Base-by-base conservation (phyloP, 1,140 invertebrate genomes). In the Panulirus ornatus region DNA sequence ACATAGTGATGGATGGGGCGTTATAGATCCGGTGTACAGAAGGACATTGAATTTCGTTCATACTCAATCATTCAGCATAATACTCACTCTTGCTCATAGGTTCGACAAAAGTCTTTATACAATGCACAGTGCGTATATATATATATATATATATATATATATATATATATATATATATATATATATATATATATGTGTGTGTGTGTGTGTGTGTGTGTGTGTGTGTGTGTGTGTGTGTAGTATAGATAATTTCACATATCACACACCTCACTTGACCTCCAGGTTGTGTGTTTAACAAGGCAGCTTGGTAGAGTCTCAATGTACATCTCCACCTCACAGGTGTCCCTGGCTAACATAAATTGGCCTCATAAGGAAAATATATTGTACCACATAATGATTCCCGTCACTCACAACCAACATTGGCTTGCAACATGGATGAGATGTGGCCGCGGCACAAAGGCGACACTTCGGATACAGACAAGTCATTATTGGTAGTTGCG, bases 81-180 rank as follows among this genome's bases (percentile, higher is more conserved):
- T 36, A 11, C 8, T 38, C 40, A 22, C 6, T 1, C 30, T 11
- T 42, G 11, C 34, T 38, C 51, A 9, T n/a, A 14, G 34, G 8
- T 36, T 76, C 30, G n/a, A 36, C 36, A 1, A n/a, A 70, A 30
- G 27, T 70, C 16, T 9, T 30, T 27, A 70, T 9, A 70, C 36
- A 70, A 36, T 73, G 1, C 70, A 73, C 1, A 34, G 16, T 38
- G 16, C 47, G 47, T 78, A 78, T 78, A 78, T 78, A 78, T 78
- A 78, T 78, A 78, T 78, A 78, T 78, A 78, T 78, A 78, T 78
- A 78, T 78, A 78, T 78, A 78, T 78, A 78, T 47, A 78, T 78
- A 47, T 47, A n/a, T 47, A n/a, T 47, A 22, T 70, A 30, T 30
- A 70, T 63, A 66, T 30, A 27, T 22, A 70, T 70, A 30, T 27